Percentiles rank a stretch among this genome's conserved stretches.
These are phyloP conservation scores for Peromyscus polionotus DNA, from an alignment of 2,113 vertebrate species.

Conservation along the genomic window DNA sequence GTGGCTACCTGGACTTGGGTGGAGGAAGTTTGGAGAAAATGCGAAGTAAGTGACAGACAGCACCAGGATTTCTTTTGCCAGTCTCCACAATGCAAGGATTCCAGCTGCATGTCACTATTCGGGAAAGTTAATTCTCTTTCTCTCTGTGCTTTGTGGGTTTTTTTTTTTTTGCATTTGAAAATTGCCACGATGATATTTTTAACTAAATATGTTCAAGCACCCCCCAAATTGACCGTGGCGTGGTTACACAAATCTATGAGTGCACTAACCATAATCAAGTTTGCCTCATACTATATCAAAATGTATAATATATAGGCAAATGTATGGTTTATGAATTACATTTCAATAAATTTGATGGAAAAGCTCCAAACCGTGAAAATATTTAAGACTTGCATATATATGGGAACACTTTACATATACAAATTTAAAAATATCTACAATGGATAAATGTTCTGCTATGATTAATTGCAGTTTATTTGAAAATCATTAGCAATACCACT, in stretches of 20 bases:
- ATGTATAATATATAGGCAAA: not conserved
- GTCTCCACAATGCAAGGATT: too few species aligned
- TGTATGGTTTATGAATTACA: not conserved
- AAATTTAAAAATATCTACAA: not conserved
- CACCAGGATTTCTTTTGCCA: not conserved
- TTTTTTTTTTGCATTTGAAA: too few species aligned
- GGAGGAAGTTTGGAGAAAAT: not conserved
- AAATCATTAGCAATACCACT: not conserved
- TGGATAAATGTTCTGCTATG: not conserved
- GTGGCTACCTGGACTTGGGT: rapidly evolving
- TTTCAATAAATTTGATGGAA: not conserved
- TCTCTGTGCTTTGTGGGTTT: too few species aligned
- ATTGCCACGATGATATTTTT: too few species aligned
- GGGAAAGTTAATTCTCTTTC: too few species aligned
- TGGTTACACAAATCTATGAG: not conserved
- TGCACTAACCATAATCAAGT: not conserved
- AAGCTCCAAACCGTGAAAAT: not conserved
- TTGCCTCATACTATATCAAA: not conserved
- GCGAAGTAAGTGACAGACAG: not conserved
- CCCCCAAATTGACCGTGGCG: not conserved
- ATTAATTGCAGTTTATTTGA: not conserved
- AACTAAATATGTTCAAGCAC: not conserved
- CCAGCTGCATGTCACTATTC: too few species aligned
- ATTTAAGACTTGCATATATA: not conserved
- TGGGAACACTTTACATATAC: not conserved